Percentiles rank a stretch among this genome's conserved stretches.
Conservation (phyloP, 2,888 invertebrate genomes). For the Drosophila flavopinicola region DNA sequence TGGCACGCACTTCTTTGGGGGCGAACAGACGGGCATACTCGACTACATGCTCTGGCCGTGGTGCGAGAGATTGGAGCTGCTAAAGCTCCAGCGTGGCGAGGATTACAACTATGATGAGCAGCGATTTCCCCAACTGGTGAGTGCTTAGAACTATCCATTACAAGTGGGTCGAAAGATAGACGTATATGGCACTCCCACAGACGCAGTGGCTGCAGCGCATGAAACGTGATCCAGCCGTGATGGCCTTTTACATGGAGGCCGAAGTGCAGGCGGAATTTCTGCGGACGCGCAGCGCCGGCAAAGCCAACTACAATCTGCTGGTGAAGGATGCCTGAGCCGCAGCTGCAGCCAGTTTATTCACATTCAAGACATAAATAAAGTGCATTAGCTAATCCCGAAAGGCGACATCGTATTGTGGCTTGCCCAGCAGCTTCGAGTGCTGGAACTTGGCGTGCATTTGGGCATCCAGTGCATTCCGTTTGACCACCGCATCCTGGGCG, state of each 20-base stretch:
- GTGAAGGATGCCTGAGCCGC: slow-evolving; percentile 60
- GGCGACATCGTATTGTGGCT: slow-evolving; percentile 6
- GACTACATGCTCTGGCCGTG: slow-evolving; percentile 95
- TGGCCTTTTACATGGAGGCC: slow-evolving; percentile 88
- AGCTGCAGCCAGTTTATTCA: not conserved
- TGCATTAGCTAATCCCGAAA: slow-evolving; percentile 14
- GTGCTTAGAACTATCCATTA: too few relatives aligned
- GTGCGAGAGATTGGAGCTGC: slow-evolving; percentile 87
- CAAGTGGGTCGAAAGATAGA: too few relatives aligned
- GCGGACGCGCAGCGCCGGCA: slow-evolving; percentile 88
- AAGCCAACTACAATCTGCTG: slow-evolving; percentile 85
- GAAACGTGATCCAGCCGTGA: slow-evolving; percentile 90
- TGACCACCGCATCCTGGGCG: not conserved
- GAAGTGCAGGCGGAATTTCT: slow-evolving; percentile 91
- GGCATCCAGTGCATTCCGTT: too few relatives aligned
- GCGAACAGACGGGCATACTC: slow-evolving; percentile 90
- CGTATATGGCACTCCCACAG: too few relatives aligned
- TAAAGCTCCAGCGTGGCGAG: slow-evolving; percentile 87
- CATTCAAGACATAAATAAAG: slow-evolving; percentile 49
- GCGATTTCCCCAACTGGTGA: slow-evolving; percentile 67
- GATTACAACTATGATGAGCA: slow-evolving; percentile 84
- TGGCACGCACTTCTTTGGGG: slow-evolving; percentile 88
- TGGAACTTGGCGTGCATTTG: slow-evolving; percentile 1
- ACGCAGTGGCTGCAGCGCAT: slow-evolving; percentile 89
- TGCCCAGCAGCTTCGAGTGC: slow-evolving; percentile 7